phyloP scores from a whole-genome alignment of 2,888 invertebrate species.

The Adela reaumurella region DNA sequence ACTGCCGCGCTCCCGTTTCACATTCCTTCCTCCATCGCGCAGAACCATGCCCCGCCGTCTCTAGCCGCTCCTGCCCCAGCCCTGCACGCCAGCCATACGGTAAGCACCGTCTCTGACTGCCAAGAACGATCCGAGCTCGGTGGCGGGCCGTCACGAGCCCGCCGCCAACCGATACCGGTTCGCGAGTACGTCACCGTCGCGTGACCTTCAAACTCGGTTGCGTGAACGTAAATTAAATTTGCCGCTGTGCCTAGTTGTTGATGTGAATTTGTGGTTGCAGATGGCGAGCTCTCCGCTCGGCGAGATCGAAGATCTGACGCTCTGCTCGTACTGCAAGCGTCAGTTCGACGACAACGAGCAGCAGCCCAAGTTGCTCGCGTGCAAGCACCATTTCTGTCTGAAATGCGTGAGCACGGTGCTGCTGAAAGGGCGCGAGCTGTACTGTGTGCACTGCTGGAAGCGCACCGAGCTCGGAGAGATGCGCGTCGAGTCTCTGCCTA shows the following conservation, averaged over 20 bases:
- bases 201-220: slow-evolving; percentile 6
- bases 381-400: slow-evolving; percentile 75
- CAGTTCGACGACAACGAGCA: slow-evolving; percentile 71
- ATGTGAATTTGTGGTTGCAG: slow-evolving; percentile 15
- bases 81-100: not conserved
- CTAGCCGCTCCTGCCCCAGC: not conserved
- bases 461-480: slow-evolving; percentile 65
- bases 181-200: not conserved
- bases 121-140: not conserved
- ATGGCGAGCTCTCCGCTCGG: slow-evolving; percentile 62
- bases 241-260: not conserved
- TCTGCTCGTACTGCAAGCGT: slow-evolving; percentile 72
- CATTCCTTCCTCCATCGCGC: not conserved
- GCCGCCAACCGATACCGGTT: not conserved
- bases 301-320: slow-evolving; percentile 70
- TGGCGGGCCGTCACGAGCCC: not conserved
- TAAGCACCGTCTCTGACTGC: not conserved
- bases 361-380: slow-evolving; percentile 68
- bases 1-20: not conserved
- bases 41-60: not conserved
- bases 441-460: slow-evolving; percentile 73
- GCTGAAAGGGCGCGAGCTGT: slow-evolving; percentile 64
- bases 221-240: slow-evolving; percentile 3
- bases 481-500: slow-evolving; percentile 65
- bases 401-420: slow-evolving; percentile 67